phyloP scores from a whole-genome alignment of 2,797 vertebrate genomes.

The Halcyon badia region DNA sequence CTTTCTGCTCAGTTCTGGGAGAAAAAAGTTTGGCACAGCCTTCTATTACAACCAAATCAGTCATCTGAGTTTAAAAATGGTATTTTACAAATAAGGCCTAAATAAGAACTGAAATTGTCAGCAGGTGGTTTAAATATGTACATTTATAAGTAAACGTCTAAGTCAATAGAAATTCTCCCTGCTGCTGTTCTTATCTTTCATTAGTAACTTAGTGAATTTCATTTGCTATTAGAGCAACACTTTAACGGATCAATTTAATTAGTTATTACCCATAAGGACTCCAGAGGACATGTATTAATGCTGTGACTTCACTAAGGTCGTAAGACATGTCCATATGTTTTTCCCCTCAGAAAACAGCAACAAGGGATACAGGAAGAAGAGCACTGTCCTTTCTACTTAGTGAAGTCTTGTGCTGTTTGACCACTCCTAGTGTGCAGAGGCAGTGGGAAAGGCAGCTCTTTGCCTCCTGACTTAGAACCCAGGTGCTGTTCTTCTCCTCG shows the following conservation, averaged over 20 bases:
- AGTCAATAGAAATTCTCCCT: neutral
- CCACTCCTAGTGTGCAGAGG: accelerated
- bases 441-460: neutral
- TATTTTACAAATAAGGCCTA: neutral
- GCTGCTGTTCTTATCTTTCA: neutral
- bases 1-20: neutral
- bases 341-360: neutral
- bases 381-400: neutral
- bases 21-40: neutral
- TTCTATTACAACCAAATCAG: neutral
- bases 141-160: neutral
- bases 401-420: neutral
- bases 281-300: neutral
- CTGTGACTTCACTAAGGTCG: neutral
- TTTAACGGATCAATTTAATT: neutral
- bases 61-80: neutral
- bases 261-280: neutral
- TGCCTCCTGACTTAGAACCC: neutral
- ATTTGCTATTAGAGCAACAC: neutral
- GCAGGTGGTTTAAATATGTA: neutral
- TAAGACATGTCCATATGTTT: neutral
- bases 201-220: neutral
- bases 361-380: neutral
- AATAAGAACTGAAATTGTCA: neutral
- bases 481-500: accelerated